Base-by-base conservation (phyloP, 2,797 vertebrate species). In the Paguma larvata region DNA sequence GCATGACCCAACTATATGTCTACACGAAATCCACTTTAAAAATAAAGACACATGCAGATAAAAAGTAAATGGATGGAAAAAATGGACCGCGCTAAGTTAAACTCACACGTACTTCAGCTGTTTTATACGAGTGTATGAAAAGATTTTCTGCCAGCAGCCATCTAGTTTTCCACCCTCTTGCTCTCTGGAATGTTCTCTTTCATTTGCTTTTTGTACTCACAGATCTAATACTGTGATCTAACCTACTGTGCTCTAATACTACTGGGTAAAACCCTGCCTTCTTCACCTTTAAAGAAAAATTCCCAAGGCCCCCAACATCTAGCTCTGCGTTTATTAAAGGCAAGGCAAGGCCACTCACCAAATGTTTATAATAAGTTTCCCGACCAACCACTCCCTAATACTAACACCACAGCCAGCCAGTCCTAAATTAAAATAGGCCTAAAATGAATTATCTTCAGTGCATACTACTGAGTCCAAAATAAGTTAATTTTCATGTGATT, bases 241-340 rank as follows among this genome's bases (percentile, higher is more conserved):
- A 59, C 23, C 56, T 59, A 59, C 56, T 23, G 56, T 23, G 21
- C 23, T 59, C 56, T 59, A 59, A 59, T 9, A 23, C 59, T 72
- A 79, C 25, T 23, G 34, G 34, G 12, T 32, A 89, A 89, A 80
- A 19, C 41, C 46, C 13, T 51, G 23, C 23, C 84, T 75, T 87
- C 15, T 85, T 16, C 13, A n/a, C 16, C 38, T 94, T 95, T 65
- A 65, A 79, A 73, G 18, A 95, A 88, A 91, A 95, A 75, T 30
- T 27, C 16, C 67, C 70, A 46, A 51, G 44, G 18, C 51, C 2
- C 16, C 27, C 30, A 83, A 79, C 41, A 93, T 4, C 44, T 73
- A 38, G 18, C 44, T 67, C 44, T 62, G 32, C 59, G 77, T 41
- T 73, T 63, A 90, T 67, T 23, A 82, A 1, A 93, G 27, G 7